phyloP scores from a whole-genome alignment of 2,888 invertebrate species.

The Adineta ricciae region DNA sequence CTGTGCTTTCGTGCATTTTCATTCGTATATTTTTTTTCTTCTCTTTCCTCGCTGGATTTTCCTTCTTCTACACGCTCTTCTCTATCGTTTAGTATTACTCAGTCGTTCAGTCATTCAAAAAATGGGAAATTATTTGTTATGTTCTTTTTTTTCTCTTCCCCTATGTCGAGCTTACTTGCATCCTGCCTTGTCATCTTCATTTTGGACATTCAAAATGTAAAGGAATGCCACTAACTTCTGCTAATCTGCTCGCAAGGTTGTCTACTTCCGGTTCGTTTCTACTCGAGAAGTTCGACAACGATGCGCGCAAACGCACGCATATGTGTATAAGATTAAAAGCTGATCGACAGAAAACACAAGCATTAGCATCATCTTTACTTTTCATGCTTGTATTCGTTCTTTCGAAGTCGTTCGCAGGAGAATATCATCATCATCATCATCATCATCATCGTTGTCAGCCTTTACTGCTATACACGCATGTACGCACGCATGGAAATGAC shows the following conservation, averaged over 20 bases:
- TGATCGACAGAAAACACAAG: background rate
- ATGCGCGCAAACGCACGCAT: background rate
- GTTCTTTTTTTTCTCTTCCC: background rate
- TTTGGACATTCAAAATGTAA: background rate
- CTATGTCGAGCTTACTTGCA: background rate
- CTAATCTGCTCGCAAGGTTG: background rate
- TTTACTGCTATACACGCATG: background rate
- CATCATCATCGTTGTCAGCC: background rate
- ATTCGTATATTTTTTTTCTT: background rate
- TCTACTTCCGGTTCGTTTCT: background rate
- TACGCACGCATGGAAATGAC: background rate
- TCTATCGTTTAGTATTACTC: background rate
- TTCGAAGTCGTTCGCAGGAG: background rate
- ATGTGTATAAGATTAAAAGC: background rate
- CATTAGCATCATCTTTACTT: background rate
- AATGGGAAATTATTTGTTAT: slow-evolving; percentile 1
- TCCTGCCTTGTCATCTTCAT: background rate
- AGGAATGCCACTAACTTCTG: background rate
- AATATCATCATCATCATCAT: background rate
- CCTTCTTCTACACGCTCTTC: background rate
- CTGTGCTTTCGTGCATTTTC: background rate
- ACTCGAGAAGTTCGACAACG: background rate
- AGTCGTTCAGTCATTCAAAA: slow-evolving; percentile 1
- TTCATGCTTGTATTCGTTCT: background rate
- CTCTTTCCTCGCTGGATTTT: background rate